Percentiles rank a stretch among this genome's conserved stretches.
These are phyloP conservation scores for Altica lythri DNA, from an alignment of 2,888 invertebrate genomes.

Conservation along the genomic window DNA sequence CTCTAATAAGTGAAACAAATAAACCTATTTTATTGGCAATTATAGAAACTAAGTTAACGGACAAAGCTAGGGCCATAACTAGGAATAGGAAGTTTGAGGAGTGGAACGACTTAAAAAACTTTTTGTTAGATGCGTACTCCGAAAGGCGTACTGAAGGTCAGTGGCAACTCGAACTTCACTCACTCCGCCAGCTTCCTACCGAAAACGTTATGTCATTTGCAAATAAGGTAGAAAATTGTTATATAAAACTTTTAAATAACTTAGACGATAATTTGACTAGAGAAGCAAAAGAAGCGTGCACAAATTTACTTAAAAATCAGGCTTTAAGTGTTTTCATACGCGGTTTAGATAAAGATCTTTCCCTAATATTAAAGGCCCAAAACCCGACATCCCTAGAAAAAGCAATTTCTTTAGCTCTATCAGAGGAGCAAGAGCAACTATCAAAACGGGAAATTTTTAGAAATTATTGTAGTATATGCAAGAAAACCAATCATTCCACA, in stretches of 20 bases:
- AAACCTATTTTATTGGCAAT: not conserved
- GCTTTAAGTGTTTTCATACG: too few species aligned
- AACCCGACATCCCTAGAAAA: not conserved
- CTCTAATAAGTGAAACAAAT: not conserved
- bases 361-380: not conserved
- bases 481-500: too few species aligned
- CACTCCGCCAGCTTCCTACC: too few species aligned
- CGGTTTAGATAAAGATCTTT: not conserved
- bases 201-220: not conserved
- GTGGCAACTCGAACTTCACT: too few species aligned
- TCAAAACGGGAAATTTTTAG: too few species aligned
- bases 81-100: not conserved
- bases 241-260: not conserved
- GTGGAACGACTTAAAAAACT: not conserved
- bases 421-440: not conserved
- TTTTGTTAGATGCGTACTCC: not conserved
- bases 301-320: too few species aligned
- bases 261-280: too few species aligned
- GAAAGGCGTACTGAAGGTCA: not conserved
- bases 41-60: not conserved
- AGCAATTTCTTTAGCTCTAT: not conserved
- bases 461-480: too few species aligned
- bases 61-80: not conserved
- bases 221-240: not conserved
- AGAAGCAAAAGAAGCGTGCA: too few species aligned